A percentile compares a stretch with the other conserved stretches of the same genome.
phyloP scores from a whole-genome alignment of 2,888 invertebrate genomes.

The Pseudanteris insignis region DNA sequence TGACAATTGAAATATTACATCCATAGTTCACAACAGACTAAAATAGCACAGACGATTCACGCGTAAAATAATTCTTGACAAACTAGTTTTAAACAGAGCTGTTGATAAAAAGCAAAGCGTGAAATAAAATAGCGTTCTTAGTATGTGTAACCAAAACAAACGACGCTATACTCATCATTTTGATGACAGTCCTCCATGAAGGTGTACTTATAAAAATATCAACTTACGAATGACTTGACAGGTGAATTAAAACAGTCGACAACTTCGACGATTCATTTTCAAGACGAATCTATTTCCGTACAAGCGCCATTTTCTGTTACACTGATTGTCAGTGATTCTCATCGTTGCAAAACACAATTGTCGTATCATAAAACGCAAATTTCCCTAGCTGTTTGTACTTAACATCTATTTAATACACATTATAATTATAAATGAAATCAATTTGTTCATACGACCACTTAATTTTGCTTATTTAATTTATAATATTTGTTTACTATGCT shows the following conservation, averaged over 20 bases:
- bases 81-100: neutral
- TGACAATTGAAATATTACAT: too few relatives aligned
- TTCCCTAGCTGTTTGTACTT: conserved; percentile 2
- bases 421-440: neutral
- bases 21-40: too few relatives aligned
- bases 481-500: too few relatives aligned
- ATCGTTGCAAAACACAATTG: neutral
- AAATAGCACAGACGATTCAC: too few relatives aligned
- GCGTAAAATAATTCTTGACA: neutral
- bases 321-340: conserved; percentile 6
- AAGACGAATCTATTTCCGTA: conserved; percentile 8
- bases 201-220: neutral
- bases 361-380: neutral
- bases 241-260: conserved; percentile 1
- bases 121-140: neutral
- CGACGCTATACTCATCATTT: neutral
- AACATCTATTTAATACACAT: too few relatives aligned
- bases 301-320: conserved; percentile 12
- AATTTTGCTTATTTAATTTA: too few relatives aligned
- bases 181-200: neutral
- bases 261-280: neutral
- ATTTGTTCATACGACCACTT: too few relatives aligned
- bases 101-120: neutral
- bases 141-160: neutral
- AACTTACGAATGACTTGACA: conserved; percentile 1